These are phyloP conservation scores for Nannospalax galili DNA, from an alignment of 2,113 vertebrate genomes.

Conservation along the genomic window DNA sequence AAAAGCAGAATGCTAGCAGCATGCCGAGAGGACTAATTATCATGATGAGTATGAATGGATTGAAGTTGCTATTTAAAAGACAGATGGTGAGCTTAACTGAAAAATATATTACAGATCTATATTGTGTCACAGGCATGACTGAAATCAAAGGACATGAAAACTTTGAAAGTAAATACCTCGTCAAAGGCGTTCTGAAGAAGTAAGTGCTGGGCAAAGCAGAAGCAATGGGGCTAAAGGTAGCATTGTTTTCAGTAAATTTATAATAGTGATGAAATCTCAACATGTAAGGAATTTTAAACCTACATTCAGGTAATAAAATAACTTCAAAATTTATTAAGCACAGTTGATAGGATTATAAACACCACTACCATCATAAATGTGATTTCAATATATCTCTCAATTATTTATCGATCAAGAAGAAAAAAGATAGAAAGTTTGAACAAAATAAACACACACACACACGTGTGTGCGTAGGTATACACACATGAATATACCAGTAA, in stretches of 20 bases:
- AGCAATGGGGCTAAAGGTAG: too few relatives aligned
- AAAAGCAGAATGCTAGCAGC: neutral
- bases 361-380: neutral
- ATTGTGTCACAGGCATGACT: neutral
- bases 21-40: neutral
- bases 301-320: neutral
- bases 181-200: neutral
- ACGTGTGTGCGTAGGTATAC: neutral
- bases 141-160: neutral
- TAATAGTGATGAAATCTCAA: neutral
- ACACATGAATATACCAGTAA: neutral
- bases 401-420: neutral
- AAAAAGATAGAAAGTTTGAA: neutral
- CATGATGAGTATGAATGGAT: neutral
- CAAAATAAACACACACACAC: neutral
- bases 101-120: neutral
- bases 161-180: neutral
- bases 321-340: neutral
- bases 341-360: neutral
- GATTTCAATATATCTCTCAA: neutral
- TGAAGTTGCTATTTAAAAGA: neutral
- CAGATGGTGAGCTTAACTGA: neutral
- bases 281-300: neutral
- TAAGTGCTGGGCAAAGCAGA: neutral
- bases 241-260: neutral